Conservation (phyloP, 2,888 invertebrate species). For the Euplagia quadripunctaria region DNA sequence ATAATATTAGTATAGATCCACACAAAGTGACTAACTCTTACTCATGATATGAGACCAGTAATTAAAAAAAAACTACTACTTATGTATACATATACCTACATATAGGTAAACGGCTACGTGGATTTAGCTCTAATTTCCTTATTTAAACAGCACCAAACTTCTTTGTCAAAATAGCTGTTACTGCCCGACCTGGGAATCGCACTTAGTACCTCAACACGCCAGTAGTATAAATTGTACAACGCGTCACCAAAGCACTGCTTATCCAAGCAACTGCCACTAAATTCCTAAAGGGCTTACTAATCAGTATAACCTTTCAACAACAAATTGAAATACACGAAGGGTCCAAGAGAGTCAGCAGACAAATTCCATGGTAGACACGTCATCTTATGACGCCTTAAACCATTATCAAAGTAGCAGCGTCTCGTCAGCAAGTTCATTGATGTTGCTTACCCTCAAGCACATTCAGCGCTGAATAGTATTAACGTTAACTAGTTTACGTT, state of each 20-base stretch:
- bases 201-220: background rate
- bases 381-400: constrained; percentile 72
- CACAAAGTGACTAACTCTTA: too few species aligned
- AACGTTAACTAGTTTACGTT: constrained; percentile 14
- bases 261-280: constrained; percentile 30
- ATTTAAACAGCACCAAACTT: background rate
- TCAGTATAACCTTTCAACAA: constrained; percentile 27
- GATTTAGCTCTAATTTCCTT: background rate
- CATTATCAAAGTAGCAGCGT: constrained; percentile 60
- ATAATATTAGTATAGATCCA: too few species aligned
- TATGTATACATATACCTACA: too few species aligned
- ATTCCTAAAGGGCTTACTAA: constrained; percentile 43
- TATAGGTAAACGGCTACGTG: background rate
- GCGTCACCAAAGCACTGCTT: background rate
- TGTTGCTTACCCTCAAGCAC: constrained; percentile 58
- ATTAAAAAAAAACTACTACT: too few species aligned
- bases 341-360: constrained; percentile 59
- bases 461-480: constrained; percentile 58
- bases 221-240: background rate
- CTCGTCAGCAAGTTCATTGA: constrained; percentile 71
- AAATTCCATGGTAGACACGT: constrained; percentile 72
- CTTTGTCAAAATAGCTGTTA: too few species aligned
- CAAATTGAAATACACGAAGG: constrained; percentile 39
- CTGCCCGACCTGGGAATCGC: background rate
- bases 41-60: too few species aligned